Percentiles rank a stretch among this genome's conserved stretches.
Conservation (phyloP, 2,113 vertebrate species). For the Phainopepla nitens region DNA sequence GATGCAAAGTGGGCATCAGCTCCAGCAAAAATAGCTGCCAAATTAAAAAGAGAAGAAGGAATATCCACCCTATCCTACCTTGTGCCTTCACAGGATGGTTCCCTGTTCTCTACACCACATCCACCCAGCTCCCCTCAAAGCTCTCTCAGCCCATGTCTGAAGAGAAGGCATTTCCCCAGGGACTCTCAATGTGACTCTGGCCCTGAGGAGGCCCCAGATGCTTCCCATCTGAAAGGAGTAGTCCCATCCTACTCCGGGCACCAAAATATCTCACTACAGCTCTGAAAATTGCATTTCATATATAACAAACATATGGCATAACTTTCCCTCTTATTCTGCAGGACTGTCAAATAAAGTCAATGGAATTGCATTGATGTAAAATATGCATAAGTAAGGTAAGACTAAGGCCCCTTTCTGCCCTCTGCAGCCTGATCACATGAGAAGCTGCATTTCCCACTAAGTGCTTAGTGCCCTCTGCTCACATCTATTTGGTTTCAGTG, state of each 20-base stretch:
- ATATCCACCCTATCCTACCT: neutral
- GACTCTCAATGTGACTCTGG: neutral
- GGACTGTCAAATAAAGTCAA: neutral
- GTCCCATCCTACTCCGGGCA: neutral
- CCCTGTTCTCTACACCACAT: neutral
- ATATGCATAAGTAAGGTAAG: neutral
- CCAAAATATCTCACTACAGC: neutral
- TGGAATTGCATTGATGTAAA: neutral
- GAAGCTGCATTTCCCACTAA: neutral
- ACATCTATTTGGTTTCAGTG: constrained; percentile 12
- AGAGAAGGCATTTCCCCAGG: neutral
- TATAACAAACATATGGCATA: neutral
- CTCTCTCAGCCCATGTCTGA: neutral
- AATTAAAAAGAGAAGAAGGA: neutral
- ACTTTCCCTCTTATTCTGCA: neutral
- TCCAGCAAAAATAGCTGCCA: neutral
- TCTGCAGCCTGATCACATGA: neutral
- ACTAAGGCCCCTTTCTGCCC: neutral
- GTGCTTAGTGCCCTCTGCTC: neutral
- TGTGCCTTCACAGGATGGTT: neutral
- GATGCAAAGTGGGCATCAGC: neutral
- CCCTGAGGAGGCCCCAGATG: neutral
- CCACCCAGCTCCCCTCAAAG: neutral
- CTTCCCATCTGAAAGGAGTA: neutral
- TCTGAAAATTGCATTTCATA: neutral